Conservation (phyloP, 2,888 invertebrate genomes). For the Dryobotodes eremita region DNA sequence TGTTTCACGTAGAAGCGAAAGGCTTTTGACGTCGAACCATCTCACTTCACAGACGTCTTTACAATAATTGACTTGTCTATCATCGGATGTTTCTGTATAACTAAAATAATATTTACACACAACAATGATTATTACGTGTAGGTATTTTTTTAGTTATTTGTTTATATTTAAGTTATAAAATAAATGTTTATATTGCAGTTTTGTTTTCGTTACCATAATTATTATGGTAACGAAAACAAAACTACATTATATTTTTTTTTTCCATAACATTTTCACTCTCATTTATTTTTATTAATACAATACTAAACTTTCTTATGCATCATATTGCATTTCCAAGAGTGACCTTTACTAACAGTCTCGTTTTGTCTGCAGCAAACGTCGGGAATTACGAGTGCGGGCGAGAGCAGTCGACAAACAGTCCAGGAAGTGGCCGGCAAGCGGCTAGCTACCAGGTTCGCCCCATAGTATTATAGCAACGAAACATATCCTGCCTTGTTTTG, state of each 20-base stretch:
- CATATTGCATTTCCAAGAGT: neutral
- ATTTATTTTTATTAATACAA: neutral
- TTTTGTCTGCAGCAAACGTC: constrained; percentile 85
- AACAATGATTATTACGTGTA: too few relatives aligned
- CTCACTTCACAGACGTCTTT: neutral
- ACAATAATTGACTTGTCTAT: neutral
- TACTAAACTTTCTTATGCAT: neutral
- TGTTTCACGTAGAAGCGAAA: neutral
- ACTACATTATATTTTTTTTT: too few relatives aligned
- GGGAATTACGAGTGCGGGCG: constrained; percentile 86
- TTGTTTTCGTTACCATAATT: too few relatives aligned
- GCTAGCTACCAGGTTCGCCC: constrained; percentile 84
- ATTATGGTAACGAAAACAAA: too few relatives aligned
- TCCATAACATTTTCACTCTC: neutral
- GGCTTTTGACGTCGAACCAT: neutral
- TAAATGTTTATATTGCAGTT: too few relatives aligned
- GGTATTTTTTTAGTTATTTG: too few relatives aligned
- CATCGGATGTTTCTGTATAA: neutral
- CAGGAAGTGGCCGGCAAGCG: constrained; percentile 79
- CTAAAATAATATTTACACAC: neutral
- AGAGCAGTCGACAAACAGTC: constrained; percentile 81
- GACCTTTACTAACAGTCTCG: constrained; percentile 45
- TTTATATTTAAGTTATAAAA: too few relatives aligned
- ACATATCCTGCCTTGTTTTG: constrained; percentile 24
- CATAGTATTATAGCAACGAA: constrained; percentile 36